phyloP scores from a whole-genome alignment of 2,888 invertebrate species.

The Koerneria pararmatus region DNA sequence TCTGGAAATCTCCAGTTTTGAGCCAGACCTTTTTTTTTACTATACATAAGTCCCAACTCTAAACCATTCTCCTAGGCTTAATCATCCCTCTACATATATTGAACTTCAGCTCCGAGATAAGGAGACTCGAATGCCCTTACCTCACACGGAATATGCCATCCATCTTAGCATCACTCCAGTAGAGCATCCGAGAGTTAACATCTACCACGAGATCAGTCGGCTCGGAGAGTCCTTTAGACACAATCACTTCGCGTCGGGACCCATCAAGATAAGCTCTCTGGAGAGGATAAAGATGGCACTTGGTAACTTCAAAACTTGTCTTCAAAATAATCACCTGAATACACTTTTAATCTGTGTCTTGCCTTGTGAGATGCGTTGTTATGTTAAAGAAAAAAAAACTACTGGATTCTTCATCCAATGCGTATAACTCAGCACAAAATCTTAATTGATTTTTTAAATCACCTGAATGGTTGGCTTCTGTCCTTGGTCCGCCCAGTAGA shows the following conservation, averaged over 20 bases:
- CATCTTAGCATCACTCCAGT: conserved; percentile 91
- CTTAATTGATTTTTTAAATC: not conserved
- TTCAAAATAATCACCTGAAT: conserved; percentile 7
- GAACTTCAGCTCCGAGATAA: not conserved
- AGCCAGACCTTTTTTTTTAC: too few relatives aligned
- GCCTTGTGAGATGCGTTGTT: too few relatives aligned
- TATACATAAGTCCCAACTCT: too few relatives aligned
- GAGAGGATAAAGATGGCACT: too few relatives aligned
- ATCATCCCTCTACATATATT: too few relatives aligned
- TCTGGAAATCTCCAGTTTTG: too few relatives aligned
- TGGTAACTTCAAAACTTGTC: too few relatives aligned
- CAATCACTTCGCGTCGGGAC: conserved; percentile 47
- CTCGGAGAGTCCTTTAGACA: conserved; percentile 48
- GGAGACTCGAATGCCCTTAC: not conserved
- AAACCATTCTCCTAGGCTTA: too few relatives aligned
- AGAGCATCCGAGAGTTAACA: conserved; percentile 86
- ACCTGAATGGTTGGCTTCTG: conserved; percentile 85
- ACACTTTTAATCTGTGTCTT: too few relatives aligned
- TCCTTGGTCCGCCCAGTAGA: conserved; percentile 97
- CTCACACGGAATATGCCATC: conserved; percentile 76
- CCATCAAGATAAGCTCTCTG: conserved; percentile 76
- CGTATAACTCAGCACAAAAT: too few relatives aligned
- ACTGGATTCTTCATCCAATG: too few relatives aligned
- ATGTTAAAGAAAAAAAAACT: conserved; percentile 14
- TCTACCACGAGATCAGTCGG: conserved; percentile 74